phyloP scores from a whole-genome alignment of 2,888 invertebrate species.

The Sesia apiformis region DNA sequence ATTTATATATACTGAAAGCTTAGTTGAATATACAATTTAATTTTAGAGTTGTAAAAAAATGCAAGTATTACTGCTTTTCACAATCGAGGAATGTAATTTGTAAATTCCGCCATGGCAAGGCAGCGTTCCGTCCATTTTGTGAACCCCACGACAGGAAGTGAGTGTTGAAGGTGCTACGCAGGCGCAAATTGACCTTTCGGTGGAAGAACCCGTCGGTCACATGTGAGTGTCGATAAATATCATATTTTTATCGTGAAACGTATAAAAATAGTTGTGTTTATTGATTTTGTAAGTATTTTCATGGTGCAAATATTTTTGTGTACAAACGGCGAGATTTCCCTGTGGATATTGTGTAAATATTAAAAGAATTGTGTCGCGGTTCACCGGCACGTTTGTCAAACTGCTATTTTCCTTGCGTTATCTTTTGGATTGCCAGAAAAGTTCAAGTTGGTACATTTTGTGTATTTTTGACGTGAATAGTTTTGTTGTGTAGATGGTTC shows the following conservation, averaged over 20 bases:
- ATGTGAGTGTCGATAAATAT: conserved; percentile 86
- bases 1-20: no score
- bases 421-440: conserved; percentile 29
- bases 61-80: background rate
- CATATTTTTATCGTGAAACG: conserved; percentile 68
- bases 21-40: background rate
- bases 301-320: conserved; percentile 61
- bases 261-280: conserved; percentile 52
- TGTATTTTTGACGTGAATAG: conserved; percentile 21
- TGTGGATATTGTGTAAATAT: conserved; percentile 63
- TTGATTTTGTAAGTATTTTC: conserved; percentile 70
- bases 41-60: background rate
- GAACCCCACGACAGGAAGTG: conserved; percentile 73
- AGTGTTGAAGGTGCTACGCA: conserved; percentile 78
- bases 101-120: conserved; percentile 47
- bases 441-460: conserved; percentile 32
- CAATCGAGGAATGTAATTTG: conserved; percentile 10
- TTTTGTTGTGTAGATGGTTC: conserved; percentile 25
- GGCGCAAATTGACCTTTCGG: conserved; percentile 84
- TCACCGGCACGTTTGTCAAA: conserved; percentile 71
- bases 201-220: conserved; percentile 92
- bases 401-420: conserved; percentile 48
- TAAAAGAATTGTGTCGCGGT: conserved; percentile 43
- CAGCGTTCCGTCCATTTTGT: conserved; percentile 56
- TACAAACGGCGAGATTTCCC: conserved; percentile 34